These are phyloP conservation scores for Acleris cristana DNA, from an alignment of 2,888 invertebrate species.

Conservation along the genomic window DNA sequence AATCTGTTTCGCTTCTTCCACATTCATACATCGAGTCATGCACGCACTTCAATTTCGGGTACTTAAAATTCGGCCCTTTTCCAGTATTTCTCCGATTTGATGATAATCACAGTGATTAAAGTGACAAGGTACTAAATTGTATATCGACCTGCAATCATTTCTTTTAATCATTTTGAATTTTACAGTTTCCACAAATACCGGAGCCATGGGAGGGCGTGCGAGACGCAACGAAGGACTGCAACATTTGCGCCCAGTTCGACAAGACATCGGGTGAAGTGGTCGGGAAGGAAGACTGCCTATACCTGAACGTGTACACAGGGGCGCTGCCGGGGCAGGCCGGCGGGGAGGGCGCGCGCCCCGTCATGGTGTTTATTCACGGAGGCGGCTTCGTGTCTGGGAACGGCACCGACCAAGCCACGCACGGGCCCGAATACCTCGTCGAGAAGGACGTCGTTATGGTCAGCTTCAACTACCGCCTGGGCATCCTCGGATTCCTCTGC, in stretches of 20 bases:
- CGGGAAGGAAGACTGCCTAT: constrained; percentile 86
- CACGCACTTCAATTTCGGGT: too few relatives aligned
- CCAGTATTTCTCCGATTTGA: too few relatives aligned
- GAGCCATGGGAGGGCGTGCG: constrained; percentile 84
- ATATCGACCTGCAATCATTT: too few relatives aligned
- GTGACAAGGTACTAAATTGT: too few relatives aligned
- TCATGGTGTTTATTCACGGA: constrained; percentile 78
- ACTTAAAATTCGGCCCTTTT: too few relatives aligned
- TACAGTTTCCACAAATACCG: constrained; percentile 66
- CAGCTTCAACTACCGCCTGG: constrained; percentile 73
- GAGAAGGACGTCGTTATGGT: constrained; percentile 73
- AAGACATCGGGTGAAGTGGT: constrained; percentile 74
- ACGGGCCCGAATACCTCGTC: constrained; percentile 74
- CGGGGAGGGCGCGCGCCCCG: constrained; percentile 53
- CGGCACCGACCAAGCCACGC: constrained; percentile 66
- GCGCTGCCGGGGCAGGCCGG: constrained; percentile 54
- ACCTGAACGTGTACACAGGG: constrained; percentile 87
- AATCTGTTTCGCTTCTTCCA: too few relatives aligned
- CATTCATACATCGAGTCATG: too few relatives aligned
- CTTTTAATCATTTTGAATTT: constrained; percentile 33
- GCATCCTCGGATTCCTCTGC: constrained; percentile 72
- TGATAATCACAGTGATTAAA: too few relatives aligned
- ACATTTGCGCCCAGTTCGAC: constrained; percentile 86
- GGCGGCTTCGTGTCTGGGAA: constrained; percentile 75
- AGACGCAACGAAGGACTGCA: constrained; percentile 86